Percentiles rank a stretch among this genome's conserved stretches.
phyloP scores from a whole-genome alignment of 2,113 vertebrate species.

The Mustela nigripes region DNA sequence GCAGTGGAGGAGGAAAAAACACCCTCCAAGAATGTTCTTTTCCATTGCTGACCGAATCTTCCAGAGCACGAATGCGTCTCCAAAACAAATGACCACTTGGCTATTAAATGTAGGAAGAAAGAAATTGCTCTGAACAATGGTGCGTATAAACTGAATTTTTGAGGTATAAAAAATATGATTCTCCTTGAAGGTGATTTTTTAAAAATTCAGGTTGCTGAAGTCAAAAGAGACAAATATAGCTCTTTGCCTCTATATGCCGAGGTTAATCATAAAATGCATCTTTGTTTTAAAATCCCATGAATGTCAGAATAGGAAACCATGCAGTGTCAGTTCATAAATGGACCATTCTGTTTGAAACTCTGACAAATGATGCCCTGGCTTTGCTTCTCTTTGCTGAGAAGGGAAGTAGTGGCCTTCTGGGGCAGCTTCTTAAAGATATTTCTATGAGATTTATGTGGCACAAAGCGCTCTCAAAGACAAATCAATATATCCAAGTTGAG shows the following conservation, averaged over 20 bases:
- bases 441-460: constrained; percentile 87
- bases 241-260: constrained; percentile 72
- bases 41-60: constrained; percentile 40
- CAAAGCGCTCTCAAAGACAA: constrained; percentile 87
- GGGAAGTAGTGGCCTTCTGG: constrained; percentile 85
- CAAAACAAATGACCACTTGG: constrained; percentile 67
- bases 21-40: constrained; percentile 47
- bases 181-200: constrained; percentile 81
- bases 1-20: neutral
- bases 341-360: constrained; percentile 75
- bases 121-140: constrained; percentile 67
- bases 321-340: constrained; percentile 79
- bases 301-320: constrained; percentile 77
- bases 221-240: constrained; percentile 72
- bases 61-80: constrained; percentile 42
- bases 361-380: constrained; percentile 81
- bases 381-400: constrained; percentile 80
- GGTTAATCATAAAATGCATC: constrained; percentile 81
- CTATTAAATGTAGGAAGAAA: constrained; percentile 36
- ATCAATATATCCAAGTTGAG: constrained; percentile 88
- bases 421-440: constrained; percentile 87
- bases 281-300: constrained; percentile 82
- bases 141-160: constrained; percentile 63
- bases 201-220: constrained; percentile 72
- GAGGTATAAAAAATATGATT: constrained; percentile 76